These are phyloP conservation scores for Hemiprocne comata DNA, from an alignment of 2,113 vertebrate species.

Conservation along the genomic window DNA sequence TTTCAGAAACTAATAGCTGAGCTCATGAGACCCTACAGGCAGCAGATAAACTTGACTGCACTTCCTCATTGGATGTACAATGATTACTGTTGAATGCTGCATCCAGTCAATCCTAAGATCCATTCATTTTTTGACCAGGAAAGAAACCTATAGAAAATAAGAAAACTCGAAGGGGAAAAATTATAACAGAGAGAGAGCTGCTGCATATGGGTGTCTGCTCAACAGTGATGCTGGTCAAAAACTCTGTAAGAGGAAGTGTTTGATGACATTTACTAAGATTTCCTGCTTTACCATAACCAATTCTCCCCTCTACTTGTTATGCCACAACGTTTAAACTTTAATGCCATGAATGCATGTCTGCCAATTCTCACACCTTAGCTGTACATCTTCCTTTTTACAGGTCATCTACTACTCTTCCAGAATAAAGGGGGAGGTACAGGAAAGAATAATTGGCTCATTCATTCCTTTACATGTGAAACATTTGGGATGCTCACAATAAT, in stretches of 20 bases:
- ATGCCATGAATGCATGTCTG: neutral
- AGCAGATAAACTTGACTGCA: neutral
- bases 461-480: neutral
- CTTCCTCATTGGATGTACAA: neutral
- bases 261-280: neutral
- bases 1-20: slow-evolving; percentile 31
- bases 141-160: neutral
- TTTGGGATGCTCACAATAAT: neutral
- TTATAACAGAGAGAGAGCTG: neutral
- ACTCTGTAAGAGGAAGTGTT: neutral
- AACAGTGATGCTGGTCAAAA: neutral
- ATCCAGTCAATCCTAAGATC: neutral
- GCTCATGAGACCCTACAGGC: neutral
- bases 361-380: neutral
- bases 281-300: neutral
- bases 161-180: neutral
- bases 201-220: neutral
- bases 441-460: neutral
- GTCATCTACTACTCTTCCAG: neutral
- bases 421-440: neutral
- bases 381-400: neutral
- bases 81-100: neutral
- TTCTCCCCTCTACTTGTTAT: neutral
- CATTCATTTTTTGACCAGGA: neutral
- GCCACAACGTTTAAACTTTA: neutral